phyloP scores from a whole-genome alignment of 2,888 invertebrate genomes.

The Orthonevra nobilis region DNA sequence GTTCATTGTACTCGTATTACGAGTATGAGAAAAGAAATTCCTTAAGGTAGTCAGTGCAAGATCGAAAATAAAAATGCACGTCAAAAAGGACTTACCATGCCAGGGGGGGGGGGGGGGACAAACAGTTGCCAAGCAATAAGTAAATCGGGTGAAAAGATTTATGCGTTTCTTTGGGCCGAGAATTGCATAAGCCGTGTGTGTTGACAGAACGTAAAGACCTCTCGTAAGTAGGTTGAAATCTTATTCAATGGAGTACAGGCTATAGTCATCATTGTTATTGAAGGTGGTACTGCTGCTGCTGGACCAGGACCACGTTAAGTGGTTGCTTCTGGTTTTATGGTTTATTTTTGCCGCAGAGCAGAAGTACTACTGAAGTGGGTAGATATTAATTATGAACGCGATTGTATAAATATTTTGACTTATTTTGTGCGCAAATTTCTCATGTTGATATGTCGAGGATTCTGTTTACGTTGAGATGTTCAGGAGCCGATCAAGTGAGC shows the following conservation, averaged over 20 bases:
- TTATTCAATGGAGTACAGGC: slow-evolving; percentile 63
- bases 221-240: slow-evolving; percentile 67
- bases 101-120: too few relatives aligned
- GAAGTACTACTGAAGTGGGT: slow-evolving; percentile 62
- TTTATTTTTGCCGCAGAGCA: too few relatives aligned
- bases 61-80: slow-evolving; percentile 8
- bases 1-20: too few relatives aligned
- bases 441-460: slow-evolving; percentile 36
- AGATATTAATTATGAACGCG: slow-evolving; percentile 65
- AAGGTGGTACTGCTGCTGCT: neutral
- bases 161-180: slow-evolving; percentile 46
- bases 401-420: slow-evolving; percentile 66
- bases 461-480: slow-evolving; percentile 9
- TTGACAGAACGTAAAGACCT: slow-evolving; percentile 64
- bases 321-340: slow-evolving; percentile 35
- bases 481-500: slow-evolving; percentile 8
- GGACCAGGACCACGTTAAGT: neutral
- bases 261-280: slow-evolving; percentile 28
- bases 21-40: too few relatives aligned
- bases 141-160: slow-evolving; percentile 44
- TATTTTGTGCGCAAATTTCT: slow-evolving; percentile 17
- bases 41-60: slow-evolving; percentile 1
- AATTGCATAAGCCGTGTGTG: slow-evolving; percentile 67
- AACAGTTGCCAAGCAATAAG: neutral
- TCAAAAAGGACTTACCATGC: slow-evolving; percentile 59